Conservation (phyloP, 2,113 vertebrate species). For the Grammatotria lemairii region DNA sequence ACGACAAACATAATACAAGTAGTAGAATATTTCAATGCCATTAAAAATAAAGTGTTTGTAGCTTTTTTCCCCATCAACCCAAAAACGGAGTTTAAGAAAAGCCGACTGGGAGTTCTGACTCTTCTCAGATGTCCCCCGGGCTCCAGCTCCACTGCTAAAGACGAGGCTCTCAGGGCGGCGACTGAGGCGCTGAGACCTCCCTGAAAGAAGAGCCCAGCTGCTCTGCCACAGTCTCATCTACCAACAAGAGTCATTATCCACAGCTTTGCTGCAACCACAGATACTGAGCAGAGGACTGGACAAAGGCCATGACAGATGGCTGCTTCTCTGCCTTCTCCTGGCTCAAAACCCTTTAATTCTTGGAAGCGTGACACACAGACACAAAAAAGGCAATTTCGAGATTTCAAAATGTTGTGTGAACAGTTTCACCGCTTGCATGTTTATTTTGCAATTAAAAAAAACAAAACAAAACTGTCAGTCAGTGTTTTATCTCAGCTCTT, state of each 20-base stretch:
- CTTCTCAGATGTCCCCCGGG: not conserved
- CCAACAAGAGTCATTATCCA: slow-evolving; percentile 35
- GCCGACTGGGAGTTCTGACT: not conserved
- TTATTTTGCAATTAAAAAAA: not conserved
- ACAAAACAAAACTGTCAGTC: not conserved
- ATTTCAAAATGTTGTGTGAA: not conserved
- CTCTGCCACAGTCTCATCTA: not conserved
- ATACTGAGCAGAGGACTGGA: slow-evolving; percentile 1
- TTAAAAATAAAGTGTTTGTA: not conserved
- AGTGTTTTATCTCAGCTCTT: not conserved
- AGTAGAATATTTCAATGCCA: not conserved
- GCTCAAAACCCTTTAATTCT: not conserved
- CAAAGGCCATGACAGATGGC: slow-evolving; percentile 28
- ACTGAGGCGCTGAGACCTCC: not conserved
- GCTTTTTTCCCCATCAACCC: not conserved
- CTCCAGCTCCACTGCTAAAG: not conserved
- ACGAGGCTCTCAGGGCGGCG: not conserved
- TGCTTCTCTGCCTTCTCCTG: not conserved
- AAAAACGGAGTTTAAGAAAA: not conserved
- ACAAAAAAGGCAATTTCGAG: not conserved
- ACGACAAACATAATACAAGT: not conserved
- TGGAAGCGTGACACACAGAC: not conserved
- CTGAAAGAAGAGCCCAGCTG: not conserved
- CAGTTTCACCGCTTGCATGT: not conserved
- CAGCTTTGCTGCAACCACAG: not conserved